A percentile compares a stretch with the other conserved stretches of the same genome.
phyloP scores from a whole-genome alignment of 2,113 vertebrate species.

The Hemibagrus wyckioides region DNA sequence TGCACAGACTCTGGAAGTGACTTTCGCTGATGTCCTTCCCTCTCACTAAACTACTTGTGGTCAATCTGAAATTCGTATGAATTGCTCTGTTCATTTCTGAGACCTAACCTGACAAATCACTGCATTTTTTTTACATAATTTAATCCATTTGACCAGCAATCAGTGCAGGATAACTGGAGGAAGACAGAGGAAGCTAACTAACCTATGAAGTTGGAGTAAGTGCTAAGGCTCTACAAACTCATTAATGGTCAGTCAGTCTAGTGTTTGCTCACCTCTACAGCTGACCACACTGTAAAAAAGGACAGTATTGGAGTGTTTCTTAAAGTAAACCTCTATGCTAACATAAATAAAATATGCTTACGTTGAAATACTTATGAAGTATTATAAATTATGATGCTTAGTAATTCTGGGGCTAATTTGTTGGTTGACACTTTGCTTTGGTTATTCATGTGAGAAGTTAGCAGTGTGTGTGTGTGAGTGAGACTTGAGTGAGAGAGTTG shows the following conservation, averaged over 20 bases:
- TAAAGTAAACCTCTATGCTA: not conserved
- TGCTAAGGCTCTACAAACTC: not conserved
- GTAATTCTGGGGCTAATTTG: not conserved
- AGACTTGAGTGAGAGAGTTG: not conserved
- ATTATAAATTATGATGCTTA: too few relatives aligned
- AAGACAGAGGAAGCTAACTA: not conserved
- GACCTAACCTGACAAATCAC: not conserved
- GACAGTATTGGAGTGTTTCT: not conserved
- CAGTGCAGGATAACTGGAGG: not conserved
- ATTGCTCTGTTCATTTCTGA: not conserved
- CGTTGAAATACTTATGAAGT: not conserved
- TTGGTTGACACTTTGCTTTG: not conserved
- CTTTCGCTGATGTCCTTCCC: not conserved
- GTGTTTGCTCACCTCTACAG: not conserved
- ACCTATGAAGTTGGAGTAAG: not conserved
- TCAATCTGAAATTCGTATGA: not conserved
- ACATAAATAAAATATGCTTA: not conserved
- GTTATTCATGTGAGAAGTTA: not conserved
- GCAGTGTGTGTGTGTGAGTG: not conserved
- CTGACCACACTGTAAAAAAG: not conserved
- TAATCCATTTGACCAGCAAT: not conserved
- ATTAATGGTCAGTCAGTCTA: not conserved
- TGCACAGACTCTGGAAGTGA: not conserved
- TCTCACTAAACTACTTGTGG: not conserved
- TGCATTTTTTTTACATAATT: not conserved